Evolutionary conservation across 2,888 invertebrate genomes (phyloP).

Genomic region (Polydrusus tereticollis): DNA sequence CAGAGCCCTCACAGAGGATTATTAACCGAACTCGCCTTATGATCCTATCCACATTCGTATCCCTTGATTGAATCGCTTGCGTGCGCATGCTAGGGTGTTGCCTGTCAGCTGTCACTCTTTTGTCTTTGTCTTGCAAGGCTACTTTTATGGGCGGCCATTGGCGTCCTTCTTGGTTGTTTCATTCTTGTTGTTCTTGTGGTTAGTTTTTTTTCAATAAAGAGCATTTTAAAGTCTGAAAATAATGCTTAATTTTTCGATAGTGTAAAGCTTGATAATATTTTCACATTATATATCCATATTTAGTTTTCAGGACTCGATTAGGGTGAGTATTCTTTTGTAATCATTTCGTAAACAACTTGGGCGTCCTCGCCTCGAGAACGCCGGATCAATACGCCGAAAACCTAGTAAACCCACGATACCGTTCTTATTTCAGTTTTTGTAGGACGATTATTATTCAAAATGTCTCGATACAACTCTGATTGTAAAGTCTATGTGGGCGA

Average conservation of each 20-base stretch:
- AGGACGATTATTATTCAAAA: constrained; percentile 58
- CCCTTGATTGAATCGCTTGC: too few species aligned
- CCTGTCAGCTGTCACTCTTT: not conserved
- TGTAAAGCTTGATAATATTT: not conserved
- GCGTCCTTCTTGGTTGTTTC: too few species aligned
- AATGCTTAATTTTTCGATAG: not conserved
- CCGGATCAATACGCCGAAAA: constrained; percentile 24
- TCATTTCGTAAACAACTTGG: constrained; percentile 26
- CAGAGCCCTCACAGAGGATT: too few species aligned
- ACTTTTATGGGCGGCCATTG: too few species aligned
- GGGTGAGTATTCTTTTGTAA: constrained; percentile 16
- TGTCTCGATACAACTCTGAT: constrained; percentile 86
- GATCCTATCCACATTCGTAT: too few species aligned
- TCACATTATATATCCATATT: not conserved
- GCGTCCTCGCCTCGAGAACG: constrained; percentile 14
- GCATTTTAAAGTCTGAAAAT: not conserved
- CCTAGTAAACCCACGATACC: not conserved
- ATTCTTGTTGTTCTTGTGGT: not conserved
- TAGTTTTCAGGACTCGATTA: not conserved
- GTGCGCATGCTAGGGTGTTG: too few species aligned
- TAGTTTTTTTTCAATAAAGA: not conserved
- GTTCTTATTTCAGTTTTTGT: not conserved
- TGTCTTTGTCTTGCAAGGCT: too few species aligned
- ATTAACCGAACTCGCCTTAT: too few species aligned
- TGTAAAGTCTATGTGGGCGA: constrained; percentile 96